phyloP scores from a whole-genome alignment of 1,140 invertebrate species.

The Carposina sasakii region DNA sequence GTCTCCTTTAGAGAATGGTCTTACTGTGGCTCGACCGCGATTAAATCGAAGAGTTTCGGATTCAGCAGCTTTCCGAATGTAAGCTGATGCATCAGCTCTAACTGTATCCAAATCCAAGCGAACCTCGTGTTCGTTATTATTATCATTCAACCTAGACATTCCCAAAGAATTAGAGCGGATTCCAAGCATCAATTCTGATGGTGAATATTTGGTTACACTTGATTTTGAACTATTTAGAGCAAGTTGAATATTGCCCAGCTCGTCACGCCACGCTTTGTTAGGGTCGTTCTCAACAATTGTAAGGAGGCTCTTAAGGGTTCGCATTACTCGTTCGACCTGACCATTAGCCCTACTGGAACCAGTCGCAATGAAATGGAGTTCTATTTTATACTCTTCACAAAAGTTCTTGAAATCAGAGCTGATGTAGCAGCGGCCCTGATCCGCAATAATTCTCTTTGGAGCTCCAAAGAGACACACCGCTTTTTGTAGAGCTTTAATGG shows the following conservation, averaged over 20 bases:
- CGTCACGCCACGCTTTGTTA: conserved; percentile 29
- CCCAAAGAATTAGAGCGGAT: conserved; percentile 23
- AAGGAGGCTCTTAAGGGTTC: conserved; percentile 24
- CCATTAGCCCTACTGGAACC: conserved; percentile 35
- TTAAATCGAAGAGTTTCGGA: conserved; percentile 22
- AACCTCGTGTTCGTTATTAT: conserved; percentile 2
- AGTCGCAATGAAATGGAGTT: conserved; percentile 37
- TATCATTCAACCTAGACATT: conserved; percentile 15
- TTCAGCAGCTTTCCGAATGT: conserved; percentile 22
- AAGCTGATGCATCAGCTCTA: conserved; percentile 17
- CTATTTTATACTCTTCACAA: conserved; percentile 25
- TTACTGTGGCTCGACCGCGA: conserved; percentile 19
- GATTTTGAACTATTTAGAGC: conserved; percentile 32
- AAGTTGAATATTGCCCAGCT: conserved; percentile 29
- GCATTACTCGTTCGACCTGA: conserved; percentile 31
- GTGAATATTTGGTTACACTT: conserved; percentile 26
- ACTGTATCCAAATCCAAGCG: conserved; percentile 19
- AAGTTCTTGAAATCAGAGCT: conserved; percentile 27
- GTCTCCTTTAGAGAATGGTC: conserved; percentile 22
- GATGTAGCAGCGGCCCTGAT: conserved; percentile 29
- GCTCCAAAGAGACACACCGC: conserved; percentile 33
- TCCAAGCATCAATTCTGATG: conserved; percentile 31
- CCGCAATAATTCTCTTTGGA: conserved; percentile 34
- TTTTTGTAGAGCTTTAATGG: conserved; percentile 23
- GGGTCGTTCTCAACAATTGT: conserved; percentile 25